Evolutionary conservation across 1,140 invertebrate species (phyloP).

Genomic region (Ericerus pela): DNA sequence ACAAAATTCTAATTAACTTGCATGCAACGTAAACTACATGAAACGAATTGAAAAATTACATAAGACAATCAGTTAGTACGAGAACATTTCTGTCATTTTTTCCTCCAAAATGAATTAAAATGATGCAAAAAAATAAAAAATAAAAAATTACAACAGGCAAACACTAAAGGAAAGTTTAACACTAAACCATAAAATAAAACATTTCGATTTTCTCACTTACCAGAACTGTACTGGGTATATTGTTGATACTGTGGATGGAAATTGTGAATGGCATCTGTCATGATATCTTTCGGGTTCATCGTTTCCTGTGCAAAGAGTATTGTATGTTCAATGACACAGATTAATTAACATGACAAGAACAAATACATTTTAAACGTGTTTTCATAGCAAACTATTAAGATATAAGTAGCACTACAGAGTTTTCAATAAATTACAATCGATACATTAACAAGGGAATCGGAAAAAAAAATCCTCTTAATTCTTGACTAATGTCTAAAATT

Average conservation of each 20-base stretch:
- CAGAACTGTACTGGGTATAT: constrained; percentile 94
- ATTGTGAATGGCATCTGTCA: constrained; percentile 99
- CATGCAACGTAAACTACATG: neutral
- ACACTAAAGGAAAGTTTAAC: constrained; percentile 23
- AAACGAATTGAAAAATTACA: neutral
- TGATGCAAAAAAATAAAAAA: neutral
- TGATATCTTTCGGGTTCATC: constrained; percentile 99
- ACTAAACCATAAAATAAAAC: neutral
- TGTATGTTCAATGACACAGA: no score
- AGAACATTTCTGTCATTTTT: neutral
- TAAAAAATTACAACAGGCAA: constrained; percentile 6
- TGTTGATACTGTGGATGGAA: constrained; percentile 99
- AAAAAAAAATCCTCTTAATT: no score
- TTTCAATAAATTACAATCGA: no score
- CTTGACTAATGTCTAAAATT: no score
- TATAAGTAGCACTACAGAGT: no score
- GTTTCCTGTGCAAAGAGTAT: constrained; percentile 74
- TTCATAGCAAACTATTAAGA: no score
- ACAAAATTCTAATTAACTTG: no score
- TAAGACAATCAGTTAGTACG: constrained; percentile 12
- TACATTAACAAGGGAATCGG: no score
- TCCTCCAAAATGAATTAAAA: neutral
- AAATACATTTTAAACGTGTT: no score
- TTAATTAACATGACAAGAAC: no score
- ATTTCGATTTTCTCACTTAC: constrained; percentile 37